Conservation (phyloP, 2,888 invertebrate species). For the Pristionchus japonicus region DNA sequence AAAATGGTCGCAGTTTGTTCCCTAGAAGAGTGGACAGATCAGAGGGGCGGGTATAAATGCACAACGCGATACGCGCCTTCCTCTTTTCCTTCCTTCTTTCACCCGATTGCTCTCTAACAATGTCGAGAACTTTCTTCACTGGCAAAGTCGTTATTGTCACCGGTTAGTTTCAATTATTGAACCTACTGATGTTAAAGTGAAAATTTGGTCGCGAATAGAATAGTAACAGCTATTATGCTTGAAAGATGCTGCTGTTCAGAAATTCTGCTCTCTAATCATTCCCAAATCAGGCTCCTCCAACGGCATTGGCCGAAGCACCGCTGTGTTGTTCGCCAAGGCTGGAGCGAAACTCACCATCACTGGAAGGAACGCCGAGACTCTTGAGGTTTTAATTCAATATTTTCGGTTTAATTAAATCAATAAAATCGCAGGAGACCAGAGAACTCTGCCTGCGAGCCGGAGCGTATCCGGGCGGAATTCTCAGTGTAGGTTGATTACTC, state of each 20-base stretch:
- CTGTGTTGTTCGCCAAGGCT: background rate
- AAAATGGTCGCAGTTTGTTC: background rate
- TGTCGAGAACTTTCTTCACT: background rate
- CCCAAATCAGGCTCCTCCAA: constrained; percentile 8
- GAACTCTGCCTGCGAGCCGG: background rate
- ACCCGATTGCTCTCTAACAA: background rate
- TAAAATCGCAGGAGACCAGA: background rate
- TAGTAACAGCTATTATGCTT: too few relatives aligned
- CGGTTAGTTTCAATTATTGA: background rate
- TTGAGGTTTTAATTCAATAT: background rate
- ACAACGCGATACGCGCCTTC: background rate
- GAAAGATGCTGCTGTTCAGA: too few relatives aligned
- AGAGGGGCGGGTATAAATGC: background rate
- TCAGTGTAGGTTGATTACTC: background rate
- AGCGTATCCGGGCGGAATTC: background rate
- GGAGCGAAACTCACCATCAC: constrained; percentile 9
- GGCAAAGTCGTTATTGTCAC: constrained; percentile 19
- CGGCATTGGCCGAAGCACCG: background rate
- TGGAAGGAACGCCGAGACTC: background rate
- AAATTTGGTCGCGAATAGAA: too few relatives aligned
- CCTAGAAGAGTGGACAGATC: background rate
- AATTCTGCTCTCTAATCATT: too few relatives aligned
- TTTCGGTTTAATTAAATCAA: background rate
- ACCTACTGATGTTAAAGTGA: background rate
- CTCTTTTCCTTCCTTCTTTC: background rate